Conservation (phyloP, 1,140 invertebrate genomes). For the Atta texana region DNA sequence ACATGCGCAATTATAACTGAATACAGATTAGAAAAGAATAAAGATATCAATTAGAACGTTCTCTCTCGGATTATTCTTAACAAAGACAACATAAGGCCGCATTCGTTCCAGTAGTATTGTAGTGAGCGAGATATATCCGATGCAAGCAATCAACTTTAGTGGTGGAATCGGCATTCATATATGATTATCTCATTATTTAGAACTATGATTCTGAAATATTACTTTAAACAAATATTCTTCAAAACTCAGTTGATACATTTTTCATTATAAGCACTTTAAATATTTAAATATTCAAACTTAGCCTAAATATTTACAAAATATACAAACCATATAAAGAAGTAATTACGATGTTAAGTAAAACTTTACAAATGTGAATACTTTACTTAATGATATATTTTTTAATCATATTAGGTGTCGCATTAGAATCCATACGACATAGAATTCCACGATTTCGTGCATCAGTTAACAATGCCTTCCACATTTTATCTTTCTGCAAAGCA, state of each 20-base stretch:
- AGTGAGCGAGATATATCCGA: no score
- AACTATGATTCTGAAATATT: no score
- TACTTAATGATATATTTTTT: constrained; percentile 59
- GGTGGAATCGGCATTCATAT: no score
- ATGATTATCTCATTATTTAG: no score
- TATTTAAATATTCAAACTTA: background rate
- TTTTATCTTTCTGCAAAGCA: constrained; percentile 78
- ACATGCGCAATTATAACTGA: no score
- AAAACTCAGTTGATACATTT: background rate
- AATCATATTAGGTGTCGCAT: constrained; percentile 67
- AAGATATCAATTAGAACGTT: no score
- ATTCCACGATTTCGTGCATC: constrained; percentile 77
- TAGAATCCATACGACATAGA: constrained; percentile 70
- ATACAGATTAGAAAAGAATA: no score
- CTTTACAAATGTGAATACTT: background rate
- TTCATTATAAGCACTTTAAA: background rate
- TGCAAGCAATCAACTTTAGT: no score
- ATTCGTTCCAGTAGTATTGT: no score
- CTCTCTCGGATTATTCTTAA: no score
- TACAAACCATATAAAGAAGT: constrained; percentile 27
- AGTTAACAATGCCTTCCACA: constrained; percentile 80
- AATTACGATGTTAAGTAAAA: background rate
- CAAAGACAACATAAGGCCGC: no score
- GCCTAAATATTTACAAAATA: constrained; percentile 49
- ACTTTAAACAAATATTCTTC: background rate